Percentiles rank a stretch among this genome's conserved stretches.
phyloP scores from a whole-genome alignment of 2,113 vertebrate species.

The Corythoichthys haematopterus region DNA sequence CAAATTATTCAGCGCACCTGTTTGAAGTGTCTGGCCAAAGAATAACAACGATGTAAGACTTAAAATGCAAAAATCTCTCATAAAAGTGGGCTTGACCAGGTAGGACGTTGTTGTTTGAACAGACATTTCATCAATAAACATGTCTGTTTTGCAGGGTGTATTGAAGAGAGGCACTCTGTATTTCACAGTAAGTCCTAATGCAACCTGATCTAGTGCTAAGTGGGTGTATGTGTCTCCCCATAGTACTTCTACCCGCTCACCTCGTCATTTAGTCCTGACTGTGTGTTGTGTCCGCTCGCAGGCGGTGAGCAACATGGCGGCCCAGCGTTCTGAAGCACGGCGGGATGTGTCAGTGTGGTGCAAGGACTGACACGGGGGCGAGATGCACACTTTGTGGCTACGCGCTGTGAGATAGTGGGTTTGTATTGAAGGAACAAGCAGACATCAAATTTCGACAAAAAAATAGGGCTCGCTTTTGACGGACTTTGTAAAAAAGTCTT shows the following conservation, averaged over 20 bases:
- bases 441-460: not conserved
- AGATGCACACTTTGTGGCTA: conserved; percentile 34
- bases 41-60: conserved; percentile 63
- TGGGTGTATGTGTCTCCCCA: conserved; percentile 11
- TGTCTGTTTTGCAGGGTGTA: conserved; percentile 16
- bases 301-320: conserved; percentile 28
- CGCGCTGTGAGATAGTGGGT: conserved; percentile 22
- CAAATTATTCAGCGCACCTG: conserved; percentile 72
- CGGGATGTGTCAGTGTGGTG: conserved; percentile 24
- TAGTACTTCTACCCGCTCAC: conserved; percentile 23
- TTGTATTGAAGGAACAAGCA: not conserved
- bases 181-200: not conserved
- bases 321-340: conserved; percentile 26
- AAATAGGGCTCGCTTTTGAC: not conserved
- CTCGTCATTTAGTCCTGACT: conserved; percentile 36
- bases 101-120: conserved; percentile 19
- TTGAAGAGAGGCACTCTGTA: conserved; percentile 1
- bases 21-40: conserved; percentile 67
- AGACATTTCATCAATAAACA: conserved; percentile 12
- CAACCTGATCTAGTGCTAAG: not conserved
- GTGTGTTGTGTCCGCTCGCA: conserved; percentile 48
- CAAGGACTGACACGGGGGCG: conserved; percentile 27
- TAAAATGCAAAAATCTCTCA: conserved; percentile 32
- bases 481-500: not conserved
- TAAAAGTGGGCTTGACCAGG: not conserved